phyloP scores from a whole-genome alignment of 2,888 invertebrate species.

The Nemotelus nigrinus region DNA sequence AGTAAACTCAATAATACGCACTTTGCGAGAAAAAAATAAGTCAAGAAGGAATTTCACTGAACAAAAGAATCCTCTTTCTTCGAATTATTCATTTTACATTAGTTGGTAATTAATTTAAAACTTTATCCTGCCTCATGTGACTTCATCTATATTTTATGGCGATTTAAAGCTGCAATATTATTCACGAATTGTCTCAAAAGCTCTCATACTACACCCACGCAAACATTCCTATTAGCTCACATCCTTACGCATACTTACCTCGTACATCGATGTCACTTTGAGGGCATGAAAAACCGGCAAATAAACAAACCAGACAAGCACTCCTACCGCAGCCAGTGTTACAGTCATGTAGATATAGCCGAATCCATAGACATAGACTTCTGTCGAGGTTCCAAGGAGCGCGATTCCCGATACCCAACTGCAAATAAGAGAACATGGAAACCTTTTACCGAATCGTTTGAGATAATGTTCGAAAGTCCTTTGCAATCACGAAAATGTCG shows the following conservation, averaged over 20 bases:
- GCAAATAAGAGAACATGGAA: constrained; percentile 43
- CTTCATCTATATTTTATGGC: no score
- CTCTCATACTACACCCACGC: no score
- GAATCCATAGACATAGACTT: constrained; percentile 81
- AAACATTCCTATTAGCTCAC: no score
- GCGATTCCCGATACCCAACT: constrained; percentile 82
- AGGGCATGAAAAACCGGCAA: constrained; percentile 77
- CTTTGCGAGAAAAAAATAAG: no score
- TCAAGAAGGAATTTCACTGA: no score
- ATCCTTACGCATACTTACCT: constrained; percentile 66
- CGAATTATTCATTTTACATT: no score
- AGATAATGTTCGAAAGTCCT: background rate
- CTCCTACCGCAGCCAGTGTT: constrained; percentile 63
- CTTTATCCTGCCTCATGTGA: no score
- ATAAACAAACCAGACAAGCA: constrained; percentile 71
- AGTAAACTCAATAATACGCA: no score
- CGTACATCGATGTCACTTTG: constrained; percentile 78
- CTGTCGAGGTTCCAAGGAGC: constrained; percentile 79
- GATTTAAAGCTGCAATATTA: no score
- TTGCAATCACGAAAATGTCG: constrained; percentile 5
- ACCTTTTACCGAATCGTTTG: background rate
- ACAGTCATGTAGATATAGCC: constrained; percentile 72
- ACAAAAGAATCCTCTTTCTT: no score
- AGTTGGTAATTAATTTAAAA: no score
- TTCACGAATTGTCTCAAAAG: no score